Conservation (phyloP, 1,140 invertebrate genomes). For the Bombus superbus region DNA sequence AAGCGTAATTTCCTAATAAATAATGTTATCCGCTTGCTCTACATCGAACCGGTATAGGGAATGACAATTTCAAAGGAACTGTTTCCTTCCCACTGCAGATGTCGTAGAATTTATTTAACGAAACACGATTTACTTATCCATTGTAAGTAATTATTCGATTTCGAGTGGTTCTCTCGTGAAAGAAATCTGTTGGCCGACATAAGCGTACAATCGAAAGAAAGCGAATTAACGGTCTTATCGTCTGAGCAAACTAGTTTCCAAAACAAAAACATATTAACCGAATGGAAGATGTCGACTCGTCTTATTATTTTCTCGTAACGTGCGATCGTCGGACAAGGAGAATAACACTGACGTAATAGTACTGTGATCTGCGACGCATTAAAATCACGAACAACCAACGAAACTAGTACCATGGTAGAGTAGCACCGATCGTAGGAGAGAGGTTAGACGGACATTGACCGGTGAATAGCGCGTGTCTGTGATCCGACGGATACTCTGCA, state of each 20-base stretch:
- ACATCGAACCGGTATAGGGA: background rate
- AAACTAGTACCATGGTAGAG: background rate
- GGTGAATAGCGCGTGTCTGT: constrained; percentile 44
- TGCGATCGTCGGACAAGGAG: background rate
- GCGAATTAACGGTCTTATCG: background rate
- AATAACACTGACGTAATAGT: background rate
- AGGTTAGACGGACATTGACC: constrained; percentile 69
- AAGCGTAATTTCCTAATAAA: constrained; percentile 35
- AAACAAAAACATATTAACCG: background rate
- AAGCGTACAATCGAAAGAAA: background rate
- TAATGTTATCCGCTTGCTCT: background rate
- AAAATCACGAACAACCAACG: background rate
- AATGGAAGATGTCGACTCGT: background rate
- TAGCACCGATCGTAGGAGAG: constrained; percentile 18
- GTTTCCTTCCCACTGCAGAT: background rate
- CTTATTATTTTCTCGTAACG: background rate
- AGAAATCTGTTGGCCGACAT: background rate
- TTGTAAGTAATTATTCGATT: background rate
- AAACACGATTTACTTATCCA: constrained; percentile 4
- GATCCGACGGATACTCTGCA: constrained; percentile 31
- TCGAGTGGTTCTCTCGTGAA: background rate
- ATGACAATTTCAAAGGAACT: constrained; percentile 4
- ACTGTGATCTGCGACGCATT: background rate
- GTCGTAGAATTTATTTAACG: background rate
- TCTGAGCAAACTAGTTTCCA: background rate